phyloP scores from a whole-genome alignment of 2,888 invertebrate genomes.

The Drosophila nigricruria region DNA sequence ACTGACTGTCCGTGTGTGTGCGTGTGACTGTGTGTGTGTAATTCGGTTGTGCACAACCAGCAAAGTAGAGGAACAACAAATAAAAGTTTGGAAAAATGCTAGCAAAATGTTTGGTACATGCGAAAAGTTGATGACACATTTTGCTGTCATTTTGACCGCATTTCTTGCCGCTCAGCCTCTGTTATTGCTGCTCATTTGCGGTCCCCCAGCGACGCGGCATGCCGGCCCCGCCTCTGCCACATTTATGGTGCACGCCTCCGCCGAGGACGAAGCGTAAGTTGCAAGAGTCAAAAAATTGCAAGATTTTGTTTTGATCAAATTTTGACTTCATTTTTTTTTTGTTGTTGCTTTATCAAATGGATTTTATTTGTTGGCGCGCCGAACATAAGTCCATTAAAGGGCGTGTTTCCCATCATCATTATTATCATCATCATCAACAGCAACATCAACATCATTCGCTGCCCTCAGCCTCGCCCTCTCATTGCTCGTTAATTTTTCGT shows the following conservation, averaged over 20 bases:
- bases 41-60: constrained; percentile 18
- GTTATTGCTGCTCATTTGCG: constrained; percentile 79
- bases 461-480: constrained; percentile 21
- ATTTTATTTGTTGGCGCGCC: constrained; percentile 27
- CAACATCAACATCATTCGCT: not conserved
- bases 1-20: constrained; percentile 18
- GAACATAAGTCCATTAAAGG: constrained; percentile 63
- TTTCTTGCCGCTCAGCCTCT: constrained; percentile 82
- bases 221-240: constrained; percentile 57
- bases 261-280: constrained; percentile 85
- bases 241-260: constrained; percentile 78
- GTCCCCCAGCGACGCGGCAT: constrained; percentile 66
- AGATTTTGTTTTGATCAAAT: not conserved
- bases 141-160: constrained; percentile 84
- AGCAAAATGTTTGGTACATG: constrained; percentile 84
- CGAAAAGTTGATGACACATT: constrained; percentile 85
- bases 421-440: constrained; percentile 3
- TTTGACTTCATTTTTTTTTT: not conserved
- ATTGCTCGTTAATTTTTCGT: constrained; percentile 73
- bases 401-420: constrained; percentile 53
- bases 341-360: not conserved
- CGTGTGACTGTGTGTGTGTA: constrained; percentile 18
- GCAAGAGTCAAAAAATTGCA: not conserved
- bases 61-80: constrained; percentile 35
- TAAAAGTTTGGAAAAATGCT: constrained; percentile 82